These are phyloP conservation scores for Mesorhabditis sp. DNA, from an alignment of 2,888 invertebrate species.

Conservation along the genomic window DNA sequence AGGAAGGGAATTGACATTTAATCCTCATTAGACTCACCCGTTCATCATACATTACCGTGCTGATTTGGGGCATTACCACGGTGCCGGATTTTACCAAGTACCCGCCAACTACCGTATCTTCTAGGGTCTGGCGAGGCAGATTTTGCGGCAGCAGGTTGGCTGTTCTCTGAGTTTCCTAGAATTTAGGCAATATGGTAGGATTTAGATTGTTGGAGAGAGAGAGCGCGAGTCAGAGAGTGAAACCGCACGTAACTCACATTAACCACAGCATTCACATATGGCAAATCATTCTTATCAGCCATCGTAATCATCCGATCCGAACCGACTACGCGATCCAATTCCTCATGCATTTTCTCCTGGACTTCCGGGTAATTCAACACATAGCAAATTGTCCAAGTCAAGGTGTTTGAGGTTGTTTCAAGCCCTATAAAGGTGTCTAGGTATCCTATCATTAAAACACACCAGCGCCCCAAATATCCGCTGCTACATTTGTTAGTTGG, in stretches of 20 bases:
- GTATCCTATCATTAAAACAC: conserved; percentile 2
- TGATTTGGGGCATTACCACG: conserved; percentile 26
- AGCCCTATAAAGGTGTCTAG: not conserved
- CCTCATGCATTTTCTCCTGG: conserved; percentile 29
- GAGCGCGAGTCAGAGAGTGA: no score
- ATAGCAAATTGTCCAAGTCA: conserved; percentile 22
- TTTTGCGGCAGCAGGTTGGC: not conserved
- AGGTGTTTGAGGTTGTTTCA: conserved; percentile 22
- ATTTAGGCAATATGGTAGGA: no score
- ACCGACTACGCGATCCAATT: conserved; percentile 34
- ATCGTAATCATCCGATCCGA: conserved; percentile 25
- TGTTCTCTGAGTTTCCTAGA: not conserved
- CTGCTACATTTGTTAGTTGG: not conserved
- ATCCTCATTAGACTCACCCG: conserved; percentile 10
- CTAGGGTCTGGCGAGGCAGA: not conserved
- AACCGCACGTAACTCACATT: conserved; percentile 18
- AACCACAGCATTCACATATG: conserved; percentile 25
- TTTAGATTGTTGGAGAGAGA: no score
- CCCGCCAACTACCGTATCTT: not conserved
- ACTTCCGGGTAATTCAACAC: conserved; percentile 20
- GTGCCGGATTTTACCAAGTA: conserved; percentile 9
- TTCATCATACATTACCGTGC: conserved; percentile 24
- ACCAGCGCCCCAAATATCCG: not conserved
- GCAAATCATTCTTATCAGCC: conserved; percentile 23
- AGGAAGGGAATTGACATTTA: not conserved